Conservation (phyloP, 30 jellyfish, hydroid and myxozoan genomes). For the Phacellophora camtschatica region DNA sequence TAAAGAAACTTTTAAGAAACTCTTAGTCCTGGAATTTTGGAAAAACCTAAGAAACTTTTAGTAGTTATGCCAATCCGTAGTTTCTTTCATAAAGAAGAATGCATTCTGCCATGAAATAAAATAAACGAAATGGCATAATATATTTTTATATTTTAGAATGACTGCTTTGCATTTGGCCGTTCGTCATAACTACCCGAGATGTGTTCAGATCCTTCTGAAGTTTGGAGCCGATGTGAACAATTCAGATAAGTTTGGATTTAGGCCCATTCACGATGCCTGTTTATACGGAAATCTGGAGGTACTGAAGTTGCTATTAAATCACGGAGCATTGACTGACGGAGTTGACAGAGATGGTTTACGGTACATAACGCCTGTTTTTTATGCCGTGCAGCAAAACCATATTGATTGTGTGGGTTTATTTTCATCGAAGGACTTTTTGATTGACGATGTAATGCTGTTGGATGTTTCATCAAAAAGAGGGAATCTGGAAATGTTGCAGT, state of each 20-base stretch:
- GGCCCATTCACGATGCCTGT: conserved; percentile 92
- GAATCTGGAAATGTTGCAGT: conserved; percentile 28
- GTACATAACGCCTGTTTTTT: conserved; percentile 46
- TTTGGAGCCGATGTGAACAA: conserved; percentile 73
- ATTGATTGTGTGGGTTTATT: conserved; percentile 33
- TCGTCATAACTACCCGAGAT: conserved; percentile 70
- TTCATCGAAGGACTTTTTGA: background rate
- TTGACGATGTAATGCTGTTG: conserved; percentile 31
- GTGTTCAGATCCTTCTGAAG: conserved; percentile 45
- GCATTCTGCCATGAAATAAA: no score
- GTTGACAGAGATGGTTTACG: conserved; percentile 43
- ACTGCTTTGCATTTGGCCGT: conserved; percentile 77
- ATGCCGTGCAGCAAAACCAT: conserved; percentile 67
- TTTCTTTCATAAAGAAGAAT: no score
- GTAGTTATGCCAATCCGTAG: no score
- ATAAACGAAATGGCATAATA: no score
- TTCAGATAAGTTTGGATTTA: conserved; percentile 72
- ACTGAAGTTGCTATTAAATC: conserved; percentile 44
- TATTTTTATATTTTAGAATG: conserved; percentile 50
- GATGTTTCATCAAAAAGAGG: conserved; percentile 65
- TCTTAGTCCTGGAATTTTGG: no score
- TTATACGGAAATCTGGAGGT: conserved; percentile 52
- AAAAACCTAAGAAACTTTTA: no score
- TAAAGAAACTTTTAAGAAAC: no score
- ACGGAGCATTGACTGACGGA: conserved; percentile 71